Conservation (phyloP, 2,797 vertebrate genomes). For the Cottoperca gobio region DNA sequence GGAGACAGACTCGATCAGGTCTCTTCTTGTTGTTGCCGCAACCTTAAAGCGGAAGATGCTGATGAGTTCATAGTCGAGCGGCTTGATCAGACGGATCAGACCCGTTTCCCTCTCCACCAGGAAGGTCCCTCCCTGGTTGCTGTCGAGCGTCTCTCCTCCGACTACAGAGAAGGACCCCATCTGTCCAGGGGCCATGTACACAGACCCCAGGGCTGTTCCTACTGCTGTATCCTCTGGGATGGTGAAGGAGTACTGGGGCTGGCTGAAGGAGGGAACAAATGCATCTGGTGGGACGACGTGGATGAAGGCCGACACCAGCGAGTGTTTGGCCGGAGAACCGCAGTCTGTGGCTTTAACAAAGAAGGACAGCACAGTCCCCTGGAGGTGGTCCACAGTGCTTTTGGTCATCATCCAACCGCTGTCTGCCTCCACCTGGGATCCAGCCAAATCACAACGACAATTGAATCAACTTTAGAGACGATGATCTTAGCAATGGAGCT, state of each 20-base stretch:
- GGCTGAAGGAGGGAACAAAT: slow-evolving; percentile 93
- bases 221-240: slow-evolving; percentile 92
- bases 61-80: slow-evolving; percentile 92
- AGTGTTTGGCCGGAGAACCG: slow-evolving; percentile 91
- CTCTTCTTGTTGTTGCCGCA: slow-evolving; percentile 83
- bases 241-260: slow-evolving; percentile 96
- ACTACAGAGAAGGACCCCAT: slow-evolving; percentile 85
- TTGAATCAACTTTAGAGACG: not conserved
- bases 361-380: slow-evolving; percentile 93
- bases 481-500: not conserved
- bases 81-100: slow-evolving; percentile 89
- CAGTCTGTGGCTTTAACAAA: slow-evolving; percentile 95
- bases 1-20: slow-evolving; percentile 87
- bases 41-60: slow-evolving; percentile 94
- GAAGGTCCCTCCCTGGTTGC: slow-evolving; percentile 91
- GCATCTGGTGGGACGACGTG: slow-evolving; percentile 93
- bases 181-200: slow-evolving; percentile 89
- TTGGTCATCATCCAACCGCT: slow-evolving; percentile 95
- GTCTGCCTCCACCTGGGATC: slow-evolving; percentile 86
- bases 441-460: slow-evolving; percentile 1
- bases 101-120: slow-evolving; percentile 92
- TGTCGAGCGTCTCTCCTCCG: slow-evolving; percentile 91
- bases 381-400: slow-evolving; percentile 91
- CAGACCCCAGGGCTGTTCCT: slow-evolving; percentile 91
- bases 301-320: slow-evolving; percentile 92